Base-by-base conservation (phyloP, 1,140 invertebrate genomes). In the Hirudo medicinalis region DNA sequence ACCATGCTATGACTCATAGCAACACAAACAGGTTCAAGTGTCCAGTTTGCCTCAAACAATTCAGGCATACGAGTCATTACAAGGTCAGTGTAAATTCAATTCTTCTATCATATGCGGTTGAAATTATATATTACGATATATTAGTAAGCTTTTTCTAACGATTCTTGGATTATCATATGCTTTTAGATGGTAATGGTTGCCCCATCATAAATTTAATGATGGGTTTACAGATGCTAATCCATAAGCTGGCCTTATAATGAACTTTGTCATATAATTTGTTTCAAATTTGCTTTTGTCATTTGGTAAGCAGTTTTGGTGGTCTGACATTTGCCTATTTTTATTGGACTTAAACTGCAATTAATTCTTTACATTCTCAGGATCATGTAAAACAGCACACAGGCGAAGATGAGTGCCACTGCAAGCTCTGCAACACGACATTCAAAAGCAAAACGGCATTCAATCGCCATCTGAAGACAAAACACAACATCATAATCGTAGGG, bases 401-500 rank as follows among this genome's bases (percentile, higher is more conserved):
- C 55, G 87, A 88, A 79, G 85, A 86, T 25, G 87, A 87, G 4
- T 88, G 86, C 76, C 82, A 85, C 22, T 88, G 87, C 75, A 82
- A 82, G 5, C 86, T 87, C 74, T 88, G 87, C 78, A 80, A 84
- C 8, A 82, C 85, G 71, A 78, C 85, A 72, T 87, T 87, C 75
- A 87, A 87, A 80, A 87, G 86, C 0, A 79, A 86, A 27, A 87
- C 87, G 73, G 87, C 87, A 17, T 87, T 87, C 77, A 87, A 87
- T 77, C 81, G 87, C 25, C 87, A 87, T 76, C 76, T 87, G 69
- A 86, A 80, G 74, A 82, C 82, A 29, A 75, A 86, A 17, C 87
- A 88, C 75, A 49, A 49, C 22, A 54, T 53, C n/a, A 15, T 54
- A 8, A 25, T 70, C 5, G n/a, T 54, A 8, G n/a, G 57, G 0